A percentile compares a stretch with the other conserved stretches of the same genome.
Conservation (phyloP, 2,888 invertebrate genomes). For the Microdon myrmicae region DNA sequence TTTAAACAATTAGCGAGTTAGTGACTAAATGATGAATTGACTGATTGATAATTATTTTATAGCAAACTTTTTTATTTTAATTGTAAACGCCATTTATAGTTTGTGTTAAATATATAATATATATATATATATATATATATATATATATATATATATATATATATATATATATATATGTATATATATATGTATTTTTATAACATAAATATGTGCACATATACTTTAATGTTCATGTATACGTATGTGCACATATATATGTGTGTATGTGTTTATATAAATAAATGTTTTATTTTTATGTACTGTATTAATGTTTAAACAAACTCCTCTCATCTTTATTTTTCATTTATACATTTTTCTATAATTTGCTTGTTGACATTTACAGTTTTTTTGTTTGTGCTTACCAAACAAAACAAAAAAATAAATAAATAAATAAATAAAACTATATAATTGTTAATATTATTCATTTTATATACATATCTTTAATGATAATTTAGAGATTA, state of each 20-base stretch:
- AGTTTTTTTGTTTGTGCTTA: slow-evolving; percentile 7
- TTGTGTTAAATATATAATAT: no score
- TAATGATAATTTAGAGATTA: no score
- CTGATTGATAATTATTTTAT: slow-evolving; percentile 40
- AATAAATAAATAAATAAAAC: not conserved
- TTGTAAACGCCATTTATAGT: no score
- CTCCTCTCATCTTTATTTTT: not conserved
- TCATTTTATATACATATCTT: no score
- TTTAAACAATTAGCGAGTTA: slow-evolving; percentile 29
- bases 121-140: no score
- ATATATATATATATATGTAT: no score
- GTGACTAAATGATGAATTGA: slow-evolving; percentile 36
- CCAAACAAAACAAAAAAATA: not conserved
- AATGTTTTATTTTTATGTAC: slow-evolving; percentile 1
- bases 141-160: no score
- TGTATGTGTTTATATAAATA: no score
- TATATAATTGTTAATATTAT: slow-evolving; percentile 1
- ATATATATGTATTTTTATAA: no score
- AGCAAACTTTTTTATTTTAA: slow-evolving; percentile 2
- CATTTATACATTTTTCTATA: not conserved
- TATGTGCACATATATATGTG: no score
- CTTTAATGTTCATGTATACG: no score
- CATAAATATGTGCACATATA: no score
- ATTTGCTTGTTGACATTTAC: not conserved
- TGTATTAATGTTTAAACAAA: not conserved